Evolutionary conservation across 2,797 vertebrate species (phyloP).

Genomic region (Darevskia nairensis): DNA sequence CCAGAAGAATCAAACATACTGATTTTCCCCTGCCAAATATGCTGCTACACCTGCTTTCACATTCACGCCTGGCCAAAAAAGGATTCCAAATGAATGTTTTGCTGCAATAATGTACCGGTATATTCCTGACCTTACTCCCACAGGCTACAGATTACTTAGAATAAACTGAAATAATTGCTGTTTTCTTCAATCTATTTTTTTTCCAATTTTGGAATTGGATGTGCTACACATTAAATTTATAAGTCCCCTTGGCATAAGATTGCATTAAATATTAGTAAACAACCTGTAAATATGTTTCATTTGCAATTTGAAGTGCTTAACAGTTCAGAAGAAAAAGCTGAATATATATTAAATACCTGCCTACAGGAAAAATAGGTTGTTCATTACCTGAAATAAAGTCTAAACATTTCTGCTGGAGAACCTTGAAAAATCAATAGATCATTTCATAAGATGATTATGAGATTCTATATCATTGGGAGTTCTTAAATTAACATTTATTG

Average conservation of each 20-base stretch:
- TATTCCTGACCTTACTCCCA: not conserved
- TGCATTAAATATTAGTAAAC: conserved; percentile 18
- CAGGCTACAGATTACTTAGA: not conserved
- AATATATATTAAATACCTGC: conserved; percentile 24
- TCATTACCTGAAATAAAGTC: conserved; percentile 22
- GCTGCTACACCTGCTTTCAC: not conserved
- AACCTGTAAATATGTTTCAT: not conserved
- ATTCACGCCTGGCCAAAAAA: not conserved
- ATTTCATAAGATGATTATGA: conserved; percentile 37
- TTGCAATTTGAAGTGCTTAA: not conserved
- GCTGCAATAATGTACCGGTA: not conserved
- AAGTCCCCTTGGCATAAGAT: too few species aligned
- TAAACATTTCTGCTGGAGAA: conserved; percentile 26
- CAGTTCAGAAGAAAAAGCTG: not conserved
- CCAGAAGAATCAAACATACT: not conserved
- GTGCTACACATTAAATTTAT: not conserved
- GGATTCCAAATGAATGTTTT: not conserved
- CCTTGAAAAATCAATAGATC: conserved; percentile 41
- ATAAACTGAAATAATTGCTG: not conserved
- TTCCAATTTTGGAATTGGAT: not conserved
- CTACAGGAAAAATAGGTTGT: not conserved
- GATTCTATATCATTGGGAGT: conserved; percentile 7
- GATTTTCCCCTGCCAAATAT: not conserved
- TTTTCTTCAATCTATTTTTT: not conserved
- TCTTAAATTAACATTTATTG: conserved; percentile 27